These are phyloP conservation scores for Aspidiotus rigidus DNA, from an alignment of 2,888 invertebrate species.

Conservation along the genomic window DNA sequence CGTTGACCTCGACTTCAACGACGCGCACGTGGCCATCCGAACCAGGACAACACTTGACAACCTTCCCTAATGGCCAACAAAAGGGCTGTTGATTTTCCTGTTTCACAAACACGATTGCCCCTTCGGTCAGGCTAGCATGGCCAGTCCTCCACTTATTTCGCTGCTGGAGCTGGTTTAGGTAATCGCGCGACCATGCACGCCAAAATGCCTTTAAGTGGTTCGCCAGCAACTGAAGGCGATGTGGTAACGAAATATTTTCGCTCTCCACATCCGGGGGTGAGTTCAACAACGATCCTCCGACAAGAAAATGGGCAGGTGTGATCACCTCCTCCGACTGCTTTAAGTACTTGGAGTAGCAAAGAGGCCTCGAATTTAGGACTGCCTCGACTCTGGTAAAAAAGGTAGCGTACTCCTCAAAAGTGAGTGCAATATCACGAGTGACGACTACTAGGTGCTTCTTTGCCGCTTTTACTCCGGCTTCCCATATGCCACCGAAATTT, in stretches of 20 bases:
- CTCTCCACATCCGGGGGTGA: too few relatives aligned
- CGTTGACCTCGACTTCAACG: too few relatives aligned
- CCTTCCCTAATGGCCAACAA: too few relatives aligned
- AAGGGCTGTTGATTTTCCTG: background rate
- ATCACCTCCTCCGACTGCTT: conserved; percentile 36
- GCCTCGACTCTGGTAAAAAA: conserved; percentile 39
- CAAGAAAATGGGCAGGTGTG: conserved; percentile 41
- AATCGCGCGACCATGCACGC: conserved; percentile 39
- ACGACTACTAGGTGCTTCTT: conserved; percentile 39
- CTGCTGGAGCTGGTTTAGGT: conserved; percentile 25
- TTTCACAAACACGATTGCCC: too few relatives aligned
- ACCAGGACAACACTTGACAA: too few relatives aligned
- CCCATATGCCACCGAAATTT: conserved; percentile 41
- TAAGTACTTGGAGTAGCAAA: conserved; percentile 38
- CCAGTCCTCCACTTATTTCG: too few relatives aligned
- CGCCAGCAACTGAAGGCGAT: too few relatives aligned
- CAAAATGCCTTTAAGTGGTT: conserved; percentile 38
- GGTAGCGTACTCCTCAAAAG: conserved; percentile 40
- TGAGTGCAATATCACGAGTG: conserved; percentile 36
- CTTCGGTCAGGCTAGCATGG: too few relatives aligned
- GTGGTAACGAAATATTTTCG: too few relatives aligned
- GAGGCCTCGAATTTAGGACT: conserved; percentile 40
- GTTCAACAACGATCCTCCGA: conserved; percentile 38
- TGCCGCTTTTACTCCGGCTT: too few relatives aligned
- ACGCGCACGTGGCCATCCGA: too few relatives aligned